Base-by-base conservation (phyloP, 2,113 vertebrate genomes). In the Vulpes ferrilata region DNA sequence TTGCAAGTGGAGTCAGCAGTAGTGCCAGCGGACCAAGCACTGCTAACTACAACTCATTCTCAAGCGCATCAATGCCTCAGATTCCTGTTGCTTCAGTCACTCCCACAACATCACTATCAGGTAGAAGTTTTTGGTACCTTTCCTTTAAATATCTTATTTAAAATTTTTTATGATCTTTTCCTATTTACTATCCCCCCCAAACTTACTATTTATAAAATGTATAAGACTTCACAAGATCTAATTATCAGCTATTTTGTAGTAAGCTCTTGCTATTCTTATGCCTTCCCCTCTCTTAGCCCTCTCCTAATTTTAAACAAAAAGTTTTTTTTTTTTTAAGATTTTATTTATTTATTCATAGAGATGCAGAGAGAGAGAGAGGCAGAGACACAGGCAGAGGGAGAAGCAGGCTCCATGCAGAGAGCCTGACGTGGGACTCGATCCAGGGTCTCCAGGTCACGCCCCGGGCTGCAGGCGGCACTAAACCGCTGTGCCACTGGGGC, bases 81-180 rank as follows among this genome's bases (percentile, higher is more conserved):
- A 99, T 99, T 97, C 99, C 99, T 25, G 99, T 99, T 88, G 99
- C 99, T 23, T 99, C 99, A 0, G 99, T 99, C 80, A 99, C 99
- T 76, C 99, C 99, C 10, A 99, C 99, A 97, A 99, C 99, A 10
- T 99, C 99, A 0, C 98, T 99, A 13, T 99, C 99, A 98, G 99
- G 99, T 99, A 99, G 95, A 30, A 0, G 7, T 3, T 17, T 78
- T 51, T 53, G 67, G 7, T 64, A 48, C 32, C n/a, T 85, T 59
- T 38, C 22, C 23, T 79, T 23, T n/a, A 74, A 38, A 11, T 27
- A 30, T 79, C 76, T 84, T 82, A 25, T 11, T 92, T 64, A 57
- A 57, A 27, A 60, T 60, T 51, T 67, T n/a, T 81, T 76, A 62
- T 1, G 5, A 2, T 92, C 27, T 51, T 60, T 35, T 89, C 30